Conservation (phyloP, 2,888 invertebrate genomes). For the Rutpela maculata region DNA sequence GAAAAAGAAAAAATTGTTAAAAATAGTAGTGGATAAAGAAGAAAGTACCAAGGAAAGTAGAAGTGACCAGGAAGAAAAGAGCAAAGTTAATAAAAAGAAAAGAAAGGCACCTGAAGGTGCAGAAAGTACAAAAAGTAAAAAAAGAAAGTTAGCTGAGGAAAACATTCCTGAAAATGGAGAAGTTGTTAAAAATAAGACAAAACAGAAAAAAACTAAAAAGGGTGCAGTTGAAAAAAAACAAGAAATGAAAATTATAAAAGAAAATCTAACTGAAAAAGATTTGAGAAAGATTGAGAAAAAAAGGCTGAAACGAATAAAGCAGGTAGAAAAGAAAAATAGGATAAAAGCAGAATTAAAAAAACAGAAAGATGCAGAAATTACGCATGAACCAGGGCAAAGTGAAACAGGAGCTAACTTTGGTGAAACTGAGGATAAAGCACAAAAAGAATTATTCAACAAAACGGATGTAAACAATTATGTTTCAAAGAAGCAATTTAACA, state of each 20-base stretch:
- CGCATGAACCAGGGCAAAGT: conserved; percentile 20
- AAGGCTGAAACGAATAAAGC: conserved; percentile 60
- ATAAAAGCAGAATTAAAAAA: conserved; percentile 54
- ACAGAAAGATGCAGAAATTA: conserved; percentile 47
- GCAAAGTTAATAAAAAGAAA: conserved; percentile 50
- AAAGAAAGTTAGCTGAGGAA: conserved; percentile 40
- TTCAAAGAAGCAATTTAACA: conserved; percentile 42
- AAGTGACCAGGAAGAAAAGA: conserved; percentile 43
- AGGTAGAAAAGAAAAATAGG: conserved; percentile 60
- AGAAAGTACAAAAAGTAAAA: conserved; percentile 24
- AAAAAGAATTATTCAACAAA: conserved; percentile 31
- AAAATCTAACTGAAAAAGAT: conserved; percentile 55
- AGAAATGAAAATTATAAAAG: conserved; percentile 37
- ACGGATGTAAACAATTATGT: conserved; percentile 35
- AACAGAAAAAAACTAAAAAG: background rate
- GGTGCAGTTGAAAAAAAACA: conserved; percentile 34
- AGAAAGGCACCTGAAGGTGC: conserved; percentile 35
- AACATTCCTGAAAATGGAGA: conserved; percentile 22
- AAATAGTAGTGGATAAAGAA: conserved; percentile 52
- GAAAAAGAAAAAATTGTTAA: conserved; percentile 58
- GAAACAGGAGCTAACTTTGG: background rate
- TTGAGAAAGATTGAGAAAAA: conserved; percentile 63
- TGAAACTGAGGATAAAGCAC: conserved; percentile 15
- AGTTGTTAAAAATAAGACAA: conserved; percentile 7
- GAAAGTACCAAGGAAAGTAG: conserved; percentile 27